Conservation (phyloP, 2,888 invertebrate genomes). For the Xestia xanthographa region DNA sequence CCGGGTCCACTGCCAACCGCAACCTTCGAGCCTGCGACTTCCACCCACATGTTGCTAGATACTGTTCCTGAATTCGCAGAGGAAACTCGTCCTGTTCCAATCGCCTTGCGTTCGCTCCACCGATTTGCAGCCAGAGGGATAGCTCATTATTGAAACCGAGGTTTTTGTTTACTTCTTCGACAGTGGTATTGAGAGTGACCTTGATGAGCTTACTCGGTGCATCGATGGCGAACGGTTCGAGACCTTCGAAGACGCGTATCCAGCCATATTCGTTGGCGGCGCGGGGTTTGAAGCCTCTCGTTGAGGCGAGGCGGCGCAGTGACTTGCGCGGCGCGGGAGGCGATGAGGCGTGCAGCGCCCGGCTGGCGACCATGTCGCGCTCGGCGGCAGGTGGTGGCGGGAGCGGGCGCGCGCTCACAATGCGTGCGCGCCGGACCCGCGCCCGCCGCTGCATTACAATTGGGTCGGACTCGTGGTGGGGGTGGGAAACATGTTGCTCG, state of each 20-base stretch:
- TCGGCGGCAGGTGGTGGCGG: constrained; percentile 78
- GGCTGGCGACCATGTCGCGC: constrained; percentile 88
- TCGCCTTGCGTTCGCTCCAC: constrained; percentile 90
- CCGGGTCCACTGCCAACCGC: constrained; percentile 92
- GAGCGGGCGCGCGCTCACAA: constrained; percentile 81
- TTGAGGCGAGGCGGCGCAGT: constrained; percentile 88
- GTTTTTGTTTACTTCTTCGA: constrained; percentile 88
- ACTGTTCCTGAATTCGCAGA: constrained; percentile 91
- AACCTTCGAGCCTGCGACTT: constrained; percentile 90
- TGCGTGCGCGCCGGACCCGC: constrained; percentile 82
- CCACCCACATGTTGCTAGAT: constrained; percentile 91
- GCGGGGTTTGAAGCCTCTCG: constrained; percentile 86
- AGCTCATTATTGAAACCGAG: constrained; percentile 88
- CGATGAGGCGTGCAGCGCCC: constrained; percentile 88
- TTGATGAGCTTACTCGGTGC: constrained; percentile 90
- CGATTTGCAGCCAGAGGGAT: constrained; percentile 90
- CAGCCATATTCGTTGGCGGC: constrained; percentile 87
- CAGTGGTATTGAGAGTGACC: constrained; percentile 90
- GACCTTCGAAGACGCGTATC: constrained; percentile 92
- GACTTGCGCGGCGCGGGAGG: constrained; percentile 86
- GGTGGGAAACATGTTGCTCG: constrained; percentile 89
- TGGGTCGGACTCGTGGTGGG: constrained; percentile 88
- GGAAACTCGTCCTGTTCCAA: constrained; percentile 90
- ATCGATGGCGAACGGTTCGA: constrained; percentile 86
- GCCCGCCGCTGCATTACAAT: constrained; percentile 87